Percentiles rank a stretch among this genome's conserved stretches.
These are phyloP conservation scores for Sceloporus tristichus DNA, from an alignment of 2,113 vertebrate genomes.

Conservation along the genomic window DNA sequence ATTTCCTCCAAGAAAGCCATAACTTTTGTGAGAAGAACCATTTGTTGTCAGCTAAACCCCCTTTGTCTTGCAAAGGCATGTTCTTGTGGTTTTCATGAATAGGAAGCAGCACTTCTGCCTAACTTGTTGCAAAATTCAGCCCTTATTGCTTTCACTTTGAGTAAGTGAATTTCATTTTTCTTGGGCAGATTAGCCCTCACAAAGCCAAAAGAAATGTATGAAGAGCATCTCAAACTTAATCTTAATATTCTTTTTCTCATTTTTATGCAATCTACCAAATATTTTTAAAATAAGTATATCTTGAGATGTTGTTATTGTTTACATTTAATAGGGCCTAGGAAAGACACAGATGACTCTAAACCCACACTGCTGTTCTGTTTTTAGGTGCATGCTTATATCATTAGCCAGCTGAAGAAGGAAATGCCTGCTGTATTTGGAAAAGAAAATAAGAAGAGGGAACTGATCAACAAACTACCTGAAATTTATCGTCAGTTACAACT, in stretches of 20 bases:
- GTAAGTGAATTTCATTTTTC: background rate
- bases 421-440: constrained; percentile 96
- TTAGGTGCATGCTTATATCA: constrained; percentile 98
- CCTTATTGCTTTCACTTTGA: background rate
- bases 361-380: constrained; percentile 25
- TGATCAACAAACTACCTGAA: constrained; percentile 90
- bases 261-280: background rate
- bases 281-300: background rate
- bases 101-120: background rate
- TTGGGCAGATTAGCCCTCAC: background rate
- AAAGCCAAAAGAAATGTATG: background rate
- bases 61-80: background rate
- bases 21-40: background rate
- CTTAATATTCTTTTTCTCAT: background rate
- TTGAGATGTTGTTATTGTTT: background rate
- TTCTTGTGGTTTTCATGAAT: background rate
- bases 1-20: background rate
- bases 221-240: no score
- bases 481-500: constrained; percentile 92
- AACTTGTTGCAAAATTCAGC: constrained; percentile 1
- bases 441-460: constrained; percentile 94
- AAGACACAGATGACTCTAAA: constrained; percentile 32
- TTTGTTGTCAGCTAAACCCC: no score
- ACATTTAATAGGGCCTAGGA: background rate
- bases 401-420: constrained; percentile 96